These are phyloP conservation scores for Teinopalpus imperialis DNA, from an alignment of 2,888 invertebrate genomes.

Conservation along the genomic window DNA sequence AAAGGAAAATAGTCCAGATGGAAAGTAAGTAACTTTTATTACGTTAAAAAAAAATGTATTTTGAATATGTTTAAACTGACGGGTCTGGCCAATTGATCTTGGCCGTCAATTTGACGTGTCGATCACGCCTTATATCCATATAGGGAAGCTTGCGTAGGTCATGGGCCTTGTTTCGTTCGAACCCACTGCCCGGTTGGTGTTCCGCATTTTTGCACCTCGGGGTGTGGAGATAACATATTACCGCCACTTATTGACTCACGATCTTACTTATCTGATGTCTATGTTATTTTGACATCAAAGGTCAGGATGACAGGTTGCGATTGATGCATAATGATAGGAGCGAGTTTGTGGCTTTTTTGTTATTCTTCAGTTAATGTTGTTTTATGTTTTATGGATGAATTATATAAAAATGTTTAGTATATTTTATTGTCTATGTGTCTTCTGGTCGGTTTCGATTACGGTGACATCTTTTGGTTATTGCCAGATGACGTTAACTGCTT, in stretches of 20 bases:
- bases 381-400: too few species aligned
- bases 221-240: conserved; percentile 30
- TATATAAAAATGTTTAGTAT: too few species aligned
- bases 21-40: too few species aligned
- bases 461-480: too few species aligned
- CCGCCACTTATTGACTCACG: background rate
- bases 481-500: too few species aligned
- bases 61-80: background rate
- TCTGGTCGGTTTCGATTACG: too few species aligned
- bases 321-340: background rate
- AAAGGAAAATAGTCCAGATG: too few species aligned
- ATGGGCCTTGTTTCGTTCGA: conserved; percentile 33
- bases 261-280: conserved; percentile 8
- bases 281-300: conserved; percentile 12
- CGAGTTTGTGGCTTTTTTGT: too few species aligned
- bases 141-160: conserved; percentile 34
- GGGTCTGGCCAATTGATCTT: conserved; percentile 14
- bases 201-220: conserved; percentile 36
- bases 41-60: too few species aligned
- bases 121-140: conserved; percentile 16
- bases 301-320: conserved; percentile 7
- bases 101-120: conserved; percentile 10
- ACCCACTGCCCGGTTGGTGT: conserved; percentile 32
- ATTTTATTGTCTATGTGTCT: too few species aligned
- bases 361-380: too few species aligned